phyloP scores from a whole-genome alignment of 2,797 vertebrate genomes.

The Glossophaga mutica region DNA sequence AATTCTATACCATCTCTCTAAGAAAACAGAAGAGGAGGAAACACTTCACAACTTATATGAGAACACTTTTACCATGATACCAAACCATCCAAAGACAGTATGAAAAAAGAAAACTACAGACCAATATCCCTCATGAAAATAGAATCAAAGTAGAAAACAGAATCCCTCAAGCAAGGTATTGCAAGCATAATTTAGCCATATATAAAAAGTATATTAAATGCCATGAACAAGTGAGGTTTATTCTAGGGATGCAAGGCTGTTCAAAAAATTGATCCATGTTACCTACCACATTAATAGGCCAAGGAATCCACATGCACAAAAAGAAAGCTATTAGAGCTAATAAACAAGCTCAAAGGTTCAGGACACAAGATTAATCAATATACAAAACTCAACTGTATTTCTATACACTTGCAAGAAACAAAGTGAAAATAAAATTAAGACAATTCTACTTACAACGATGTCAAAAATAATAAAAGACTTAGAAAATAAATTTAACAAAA shows the following conservation, averaged over 20 bases:
- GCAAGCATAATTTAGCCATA: neutral
- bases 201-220: neutral
- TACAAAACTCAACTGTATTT: neutral
- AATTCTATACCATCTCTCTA: neutral
- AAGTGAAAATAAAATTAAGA: neutral
- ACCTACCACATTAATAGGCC: neutral
- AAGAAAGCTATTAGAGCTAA: neutral
- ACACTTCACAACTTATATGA: neutral
- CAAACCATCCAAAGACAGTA: neutral
- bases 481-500: neutral
- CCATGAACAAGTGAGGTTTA: neutral
- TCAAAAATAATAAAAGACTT: neutral
- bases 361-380: neutral
- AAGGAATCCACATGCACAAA: neutral
- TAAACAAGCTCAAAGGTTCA: neutral
- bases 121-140: neutral
- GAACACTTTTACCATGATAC: neutral
- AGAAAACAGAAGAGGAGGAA: neutral
- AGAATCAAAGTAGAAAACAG: neutral
- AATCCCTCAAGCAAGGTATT: neutral
- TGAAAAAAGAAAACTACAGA: neutral
- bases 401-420: neutral
- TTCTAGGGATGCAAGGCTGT: neutral
- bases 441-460: neutral
- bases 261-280: neutral